Conservation (phyloP, 1,140 invertebrate genomes). For the Rhagoletis pomonella region DNA sequence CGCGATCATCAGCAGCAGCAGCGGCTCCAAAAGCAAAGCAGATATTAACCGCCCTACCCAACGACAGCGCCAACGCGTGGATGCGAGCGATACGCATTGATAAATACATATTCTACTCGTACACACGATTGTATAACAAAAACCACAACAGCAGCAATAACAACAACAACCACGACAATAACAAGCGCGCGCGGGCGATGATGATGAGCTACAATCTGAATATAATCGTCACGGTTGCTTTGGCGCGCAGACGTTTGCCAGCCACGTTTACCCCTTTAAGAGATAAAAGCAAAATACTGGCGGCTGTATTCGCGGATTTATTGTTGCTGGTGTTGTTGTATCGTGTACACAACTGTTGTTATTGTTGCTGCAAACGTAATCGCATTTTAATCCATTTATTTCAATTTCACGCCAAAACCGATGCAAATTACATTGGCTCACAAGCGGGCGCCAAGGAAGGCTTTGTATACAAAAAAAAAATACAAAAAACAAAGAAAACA, state of each 20-base stretch:
- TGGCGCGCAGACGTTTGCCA: not conserved
- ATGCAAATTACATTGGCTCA: constrained; percentile 48
- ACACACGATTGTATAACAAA: not conserved
- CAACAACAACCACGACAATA: not conserved
- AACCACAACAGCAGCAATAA: constrained; percentile 10
- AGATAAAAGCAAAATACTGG: constrained; percentile 1
- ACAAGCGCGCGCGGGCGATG: not conserved
- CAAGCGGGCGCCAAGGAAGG: constrained; percentile 5
- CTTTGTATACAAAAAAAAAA: not conserved
- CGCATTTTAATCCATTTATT: constrained; percentile 52
- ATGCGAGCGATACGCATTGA: constrained; percentile 41
- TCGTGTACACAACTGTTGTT: not conserved
- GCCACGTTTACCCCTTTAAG: constrained; percentile 37
- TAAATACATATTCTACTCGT: constrained; percentile 23
- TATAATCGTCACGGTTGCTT: constrained; percentile 41
- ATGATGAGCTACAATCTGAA: constrained; percentile 6
- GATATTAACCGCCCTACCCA: not conserved
- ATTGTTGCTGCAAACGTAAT: constrained; percentile 18
- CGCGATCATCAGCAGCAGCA: not conserved
- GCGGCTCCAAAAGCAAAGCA: not conserved
- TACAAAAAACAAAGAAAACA: not conserved
- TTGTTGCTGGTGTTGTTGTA: constrained; percentile 8
- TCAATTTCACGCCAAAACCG: constrained; percentile 52
- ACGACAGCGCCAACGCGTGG: not conserved
- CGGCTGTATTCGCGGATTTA: not conserved